A percentile compares a stretch with the other conserved stretches of the same genome.
phyloP scores from a whole-genome alignment of 2,113 vertebrate species.

The Illadopsis cleaveri region DNA sequence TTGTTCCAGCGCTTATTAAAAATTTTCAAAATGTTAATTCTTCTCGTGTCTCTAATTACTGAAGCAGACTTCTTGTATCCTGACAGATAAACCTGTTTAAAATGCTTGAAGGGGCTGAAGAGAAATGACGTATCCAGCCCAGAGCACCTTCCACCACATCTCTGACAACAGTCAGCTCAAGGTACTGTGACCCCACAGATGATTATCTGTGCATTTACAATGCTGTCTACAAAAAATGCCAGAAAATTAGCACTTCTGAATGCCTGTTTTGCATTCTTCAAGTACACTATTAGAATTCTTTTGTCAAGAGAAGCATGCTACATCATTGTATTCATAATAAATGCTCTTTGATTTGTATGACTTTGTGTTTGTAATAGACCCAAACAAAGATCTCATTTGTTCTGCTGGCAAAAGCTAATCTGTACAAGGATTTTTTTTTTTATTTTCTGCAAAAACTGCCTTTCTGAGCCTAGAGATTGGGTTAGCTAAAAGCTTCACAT shows the following conservation, averaged over 20 bases:
- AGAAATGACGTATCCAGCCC: constrained; percentile 10
- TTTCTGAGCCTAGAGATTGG: constrained; percentile 70
- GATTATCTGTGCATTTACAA: constrained; percentile 56
- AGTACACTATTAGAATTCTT: constrained; percentile 67
- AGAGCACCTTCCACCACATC: background rate
- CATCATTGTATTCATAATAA: constrained; percentile 72
- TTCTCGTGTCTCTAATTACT: constrained; percentile 66
- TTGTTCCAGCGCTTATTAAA: constrained; percentile 64
- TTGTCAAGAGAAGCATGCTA: constrained; percentile 47
- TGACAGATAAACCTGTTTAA: constrained; percentile 64
- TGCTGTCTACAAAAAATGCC: constrained; percentile 47
- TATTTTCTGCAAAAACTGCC: constrained; percentile 56
- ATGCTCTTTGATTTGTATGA: constrained; percentile 67
- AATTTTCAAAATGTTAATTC: constrained; percentile 64
- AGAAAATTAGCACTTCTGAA: constrained; percentile 67
- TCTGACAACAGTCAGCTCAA: constrained; percentile 51
- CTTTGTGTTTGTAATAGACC: constrained; percentile 64
- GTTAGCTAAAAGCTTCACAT: constrained; percentile 73
- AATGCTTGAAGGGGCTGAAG: constrained; percentile 52
- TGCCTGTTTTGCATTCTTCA: constrained; percentile 66
- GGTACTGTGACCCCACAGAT: constrained; percentile 36
- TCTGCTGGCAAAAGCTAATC: constrained; percentile 60
- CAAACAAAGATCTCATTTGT: constrained; percentile 69
- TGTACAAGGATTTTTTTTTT: constrained; percentile 49
- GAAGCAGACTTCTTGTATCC: background rate